phyloP scores from a whole-genome alignment of 2,888 invertebrate species.

The Diaperis boleti region DNA sequence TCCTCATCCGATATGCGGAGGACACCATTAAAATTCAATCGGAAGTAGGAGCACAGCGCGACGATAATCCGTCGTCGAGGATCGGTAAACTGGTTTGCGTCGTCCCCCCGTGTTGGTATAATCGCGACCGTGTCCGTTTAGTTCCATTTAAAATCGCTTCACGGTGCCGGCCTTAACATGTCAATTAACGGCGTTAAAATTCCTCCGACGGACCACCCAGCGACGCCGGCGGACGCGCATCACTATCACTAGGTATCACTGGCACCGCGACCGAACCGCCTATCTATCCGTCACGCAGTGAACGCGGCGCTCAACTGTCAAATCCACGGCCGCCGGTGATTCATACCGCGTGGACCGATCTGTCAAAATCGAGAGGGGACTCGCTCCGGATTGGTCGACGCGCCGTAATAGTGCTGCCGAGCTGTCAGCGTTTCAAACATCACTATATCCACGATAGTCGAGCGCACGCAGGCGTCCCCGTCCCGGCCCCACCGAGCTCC shows the following conservation, averaged over 20 bases:
- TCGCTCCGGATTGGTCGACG: slow-evolving; percentile 65
- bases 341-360: slow-evolving; percentile 57
- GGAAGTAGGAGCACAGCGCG: not conserved
- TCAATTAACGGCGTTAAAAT: slow-evolving; percentile 62
- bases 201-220: slow-evolving; percentile 57
- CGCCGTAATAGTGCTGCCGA: slow-evolving; percentile 66
- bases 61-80: slow-evolving; percentile 44
- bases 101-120: slow-evolving; percentile 47
- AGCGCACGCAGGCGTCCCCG: slow-evolving; percentile 66
- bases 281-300: slow-evolving; percentile 19
- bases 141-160: slow-evolving; percentile 58
- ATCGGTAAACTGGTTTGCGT: slow-evolving; percentile 59
- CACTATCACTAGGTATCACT: too few relatives aligned
- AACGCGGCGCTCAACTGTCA: slow-evolving; percentile 27
- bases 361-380: slow-evolving; percentile 60
- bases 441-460: slow-evolving; percentile 65
- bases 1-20: slow-evolving; percentile 2
- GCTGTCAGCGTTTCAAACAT: slow-evolving; percentile 69
- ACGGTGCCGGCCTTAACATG: slow-evolving; percentile 57
- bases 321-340: slow-evolving; percentile 29
- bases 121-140: slow-evolving; percentile 59
- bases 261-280: slow-evolving; percentile 19
- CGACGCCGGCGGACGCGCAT: too few relatives aligned
- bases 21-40: slow-evolving; percentile 19
- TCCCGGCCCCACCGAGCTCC: slow-evolving; percentile 55